These are phyloP conservation scores for Cygnus buccinator DNA, from an alignment of 2,113 vertebrate species.

Conservation along the genomic window DNA sequence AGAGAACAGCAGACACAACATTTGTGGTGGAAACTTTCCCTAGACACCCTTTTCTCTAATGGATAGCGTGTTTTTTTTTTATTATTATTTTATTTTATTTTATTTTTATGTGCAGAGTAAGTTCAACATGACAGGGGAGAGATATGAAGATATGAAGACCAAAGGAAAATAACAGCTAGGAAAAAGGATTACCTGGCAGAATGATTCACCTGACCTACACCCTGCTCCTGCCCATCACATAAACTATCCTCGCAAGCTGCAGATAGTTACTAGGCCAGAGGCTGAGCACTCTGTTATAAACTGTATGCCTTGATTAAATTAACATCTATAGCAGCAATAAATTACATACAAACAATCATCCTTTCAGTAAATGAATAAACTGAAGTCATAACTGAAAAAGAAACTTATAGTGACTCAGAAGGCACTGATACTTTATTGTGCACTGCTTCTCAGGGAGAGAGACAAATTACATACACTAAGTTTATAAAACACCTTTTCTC, in stretches of 20 bases:
- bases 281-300: not conserved
- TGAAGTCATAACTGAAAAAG: not conserved
- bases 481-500: constrained; percentile 27
- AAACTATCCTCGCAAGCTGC: not conserved
- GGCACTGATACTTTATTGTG: not conserved
- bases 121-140: not conserved
- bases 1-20: not conserved
- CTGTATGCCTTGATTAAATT: not conserved
- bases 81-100: no score
- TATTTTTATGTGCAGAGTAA: not conserved
- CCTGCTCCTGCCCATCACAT: not conserved
- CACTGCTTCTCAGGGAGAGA: not conserved
- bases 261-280: not conserved
- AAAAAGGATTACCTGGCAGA: not conserved
- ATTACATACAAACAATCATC: not conserved
- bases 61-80: not conserved
- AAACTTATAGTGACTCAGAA: not conserved
- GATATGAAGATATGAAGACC: not conserved
- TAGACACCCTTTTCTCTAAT: not conserved
- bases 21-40: not conserved
- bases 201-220: not conserved
- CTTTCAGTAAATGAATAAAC: not conserved
- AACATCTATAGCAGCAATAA: not conserved
- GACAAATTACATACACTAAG: not conserved
- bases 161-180: not conserved